phyloP scores from a whole-genome alignment of 2,113 vertebrate species.

The Cisticola juncidis region DNA sequence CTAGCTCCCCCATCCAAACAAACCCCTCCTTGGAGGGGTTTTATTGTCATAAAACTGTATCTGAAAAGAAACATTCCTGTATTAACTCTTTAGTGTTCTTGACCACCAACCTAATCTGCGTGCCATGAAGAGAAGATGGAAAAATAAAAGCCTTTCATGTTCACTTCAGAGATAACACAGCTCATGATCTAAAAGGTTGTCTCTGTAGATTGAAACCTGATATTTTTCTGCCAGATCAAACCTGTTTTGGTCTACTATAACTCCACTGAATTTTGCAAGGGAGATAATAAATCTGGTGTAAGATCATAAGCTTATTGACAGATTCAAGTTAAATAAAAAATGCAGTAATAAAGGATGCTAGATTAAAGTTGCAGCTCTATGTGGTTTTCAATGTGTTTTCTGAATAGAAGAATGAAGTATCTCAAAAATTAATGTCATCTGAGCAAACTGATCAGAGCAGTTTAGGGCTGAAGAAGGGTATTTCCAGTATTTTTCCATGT shows the following conservation, averaged over 20 bases:
- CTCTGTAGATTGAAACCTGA: background rate
- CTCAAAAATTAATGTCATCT: background rate
- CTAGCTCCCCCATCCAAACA: background rate
- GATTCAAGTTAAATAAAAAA: constrained; percentile 1
- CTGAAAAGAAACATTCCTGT: background rate
- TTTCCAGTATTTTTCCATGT: background rate
- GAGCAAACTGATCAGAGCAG: background rate
- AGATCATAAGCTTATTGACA: background rate
- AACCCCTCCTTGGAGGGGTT: background rate
- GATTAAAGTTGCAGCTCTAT: background rate
- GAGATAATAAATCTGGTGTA: background rate
- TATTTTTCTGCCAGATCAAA: background rate
- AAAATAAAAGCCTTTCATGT: background rate
- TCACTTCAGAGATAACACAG: background rate
- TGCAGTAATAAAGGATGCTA: background rate
- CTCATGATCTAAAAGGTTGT: background rate
- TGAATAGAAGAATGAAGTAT: background rate
- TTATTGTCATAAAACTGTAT: background rate
- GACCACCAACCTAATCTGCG: background rate
- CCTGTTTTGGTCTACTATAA: background rate
- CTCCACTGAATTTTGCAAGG: background rate
- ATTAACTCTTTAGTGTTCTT: background rate
- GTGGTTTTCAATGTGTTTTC: background rate
- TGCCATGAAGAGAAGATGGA: background rate
- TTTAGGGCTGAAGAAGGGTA: background rate